phyloP scores from a whole-genome alignment of 2,888 invertebrate species.

The Opisthograptis luteolata region DNA sequence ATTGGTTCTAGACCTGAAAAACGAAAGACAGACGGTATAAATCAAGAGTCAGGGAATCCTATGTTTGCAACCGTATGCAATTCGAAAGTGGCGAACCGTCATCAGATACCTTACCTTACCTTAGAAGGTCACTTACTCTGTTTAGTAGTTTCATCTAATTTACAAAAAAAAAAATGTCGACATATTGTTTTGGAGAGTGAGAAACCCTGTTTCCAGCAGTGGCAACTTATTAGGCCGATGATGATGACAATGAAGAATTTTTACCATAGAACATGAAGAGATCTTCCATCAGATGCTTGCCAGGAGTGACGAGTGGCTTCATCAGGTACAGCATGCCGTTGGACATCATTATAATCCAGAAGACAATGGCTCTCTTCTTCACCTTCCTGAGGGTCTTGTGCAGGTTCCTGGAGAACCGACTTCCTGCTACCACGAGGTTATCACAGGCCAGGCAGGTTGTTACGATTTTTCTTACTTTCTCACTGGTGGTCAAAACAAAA shows the following conservation, averaged over 20 bases:
- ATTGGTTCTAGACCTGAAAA: conserved; percentile 60
- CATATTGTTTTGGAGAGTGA: too few species aligned
- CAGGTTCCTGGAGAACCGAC: conserved; percentile 49
- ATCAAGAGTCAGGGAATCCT: too few species aligned
- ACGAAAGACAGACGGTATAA: background rate
- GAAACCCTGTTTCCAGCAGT: too few species aligned
- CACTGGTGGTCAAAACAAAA: conserved; percentile 45
- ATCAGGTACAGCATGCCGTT: conserved; percentile 46
- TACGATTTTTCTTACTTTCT: conserved; percentile 44
- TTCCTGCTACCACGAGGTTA: conserved; percentile 36
- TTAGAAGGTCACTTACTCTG: too few species aligned
- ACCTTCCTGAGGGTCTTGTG: conserved; percentile 44
- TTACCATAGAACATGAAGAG: conserved; percentile 42
- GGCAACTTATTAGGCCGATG: too few species aligned
- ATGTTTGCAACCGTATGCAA: too few species aligned
- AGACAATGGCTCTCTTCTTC: conserved; percentile 52
- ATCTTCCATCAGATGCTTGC: conserved; percentile 56
- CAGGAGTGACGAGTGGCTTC: conserved; percentile 49
- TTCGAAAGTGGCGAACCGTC: too few species aligned
- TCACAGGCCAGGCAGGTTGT: conserved; percentile 46
- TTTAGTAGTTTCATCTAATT: too few species aligned
- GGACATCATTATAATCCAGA: conserved; percentile 49
- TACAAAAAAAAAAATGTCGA: too few species aligned
- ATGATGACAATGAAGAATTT: too few species aligned
- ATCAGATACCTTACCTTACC: too few species aligned